phyloP scores from a whole-genome alignment of 2,888 invertebrate genomes.

The Deladenus siricidicola region DNA sequence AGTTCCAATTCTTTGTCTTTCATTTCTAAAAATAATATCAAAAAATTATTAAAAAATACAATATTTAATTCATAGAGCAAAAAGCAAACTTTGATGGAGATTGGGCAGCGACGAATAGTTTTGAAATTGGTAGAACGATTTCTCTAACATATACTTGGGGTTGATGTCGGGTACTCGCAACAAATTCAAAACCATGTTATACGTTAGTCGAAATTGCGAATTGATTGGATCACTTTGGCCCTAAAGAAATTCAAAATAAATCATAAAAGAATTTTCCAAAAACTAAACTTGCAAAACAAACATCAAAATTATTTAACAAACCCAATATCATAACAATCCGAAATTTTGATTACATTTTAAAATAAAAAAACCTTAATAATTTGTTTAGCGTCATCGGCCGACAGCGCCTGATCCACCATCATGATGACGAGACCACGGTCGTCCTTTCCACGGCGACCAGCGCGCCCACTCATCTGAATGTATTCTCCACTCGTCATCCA shows the following conservation, averaged over 20 bases:
- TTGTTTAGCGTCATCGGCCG: slow-evolving; percentile 59
- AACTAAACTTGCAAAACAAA: too few relatives aligned
- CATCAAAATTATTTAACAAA: too few relatives aligned
- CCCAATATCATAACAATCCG: neutral
- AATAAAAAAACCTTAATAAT: slow-evolving; percentile 57
- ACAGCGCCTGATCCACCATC: slow-evolving; percentile 93
- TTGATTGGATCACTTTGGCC: slow-evolving; percentile 93
- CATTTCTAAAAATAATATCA: slow-evolving; percentile 21
- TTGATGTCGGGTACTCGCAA: slow-evolving; percentile 96
- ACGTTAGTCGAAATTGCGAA: slow-evolving; percentile 96
- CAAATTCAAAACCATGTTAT: slow-evolving; percentile 96
- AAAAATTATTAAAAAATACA: too few relatives aligned
- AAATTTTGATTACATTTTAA: neutral
- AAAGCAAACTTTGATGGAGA: slow-evolving; percentile 65
- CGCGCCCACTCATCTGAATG: slow-evolving; percentile 98
- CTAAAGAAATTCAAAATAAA: slow-evolving; percentile 56
- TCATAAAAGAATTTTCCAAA: too few relatives aligned
- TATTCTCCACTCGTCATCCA: slow-evolving; percentile 75
- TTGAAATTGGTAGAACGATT: slow-evolving; percentile 97
- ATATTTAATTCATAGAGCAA: neutral
- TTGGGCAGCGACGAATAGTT: slow-evolving; percentile 89
- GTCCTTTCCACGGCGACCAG: slow-evolving; percentile 90
- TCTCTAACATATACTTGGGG: slow-evolving; percentile 95
- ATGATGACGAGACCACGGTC: slow-evolving; percentile 91
- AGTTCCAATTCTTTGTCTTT: slow-evolving; percentile 55